Evolutionary conservation across 2,113 vertebrate genomes (phyloP), one percentile per base, ranked within the genome.

Genomic region (Indicator indicator): DNA sequence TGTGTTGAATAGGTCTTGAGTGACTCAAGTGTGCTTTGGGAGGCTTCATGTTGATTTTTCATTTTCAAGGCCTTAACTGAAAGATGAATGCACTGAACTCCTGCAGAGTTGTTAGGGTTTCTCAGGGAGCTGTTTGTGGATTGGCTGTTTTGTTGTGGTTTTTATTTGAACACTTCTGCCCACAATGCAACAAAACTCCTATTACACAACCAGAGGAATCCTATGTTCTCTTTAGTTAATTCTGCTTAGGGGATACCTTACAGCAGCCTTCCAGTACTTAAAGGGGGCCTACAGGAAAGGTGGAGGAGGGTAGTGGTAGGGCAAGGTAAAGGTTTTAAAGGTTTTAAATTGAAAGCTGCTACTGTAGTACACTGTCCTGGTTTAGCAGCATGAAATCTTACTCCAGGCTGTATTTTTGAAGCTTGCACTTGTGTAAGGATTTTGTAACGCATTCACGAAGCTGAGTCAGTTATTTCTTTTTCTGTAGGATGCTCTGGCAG

Each of bases 401-500:
- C 15, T 84, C 5, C 16, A 52, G 33, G 32, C 18, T 68, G 0
- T 24, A 26, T 52, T 67, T 83, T 16, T 67, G 59, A 58, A 76
- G 62, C 28, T 79, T 59, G 18, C 28, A 21, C n/a, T 60, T 9
- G 7, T 83, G 13, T 62, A 36, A 70, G 16, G 67, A n/a, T 81
- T 68, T 15, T 46, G 4, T 62, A 32, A 58, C 6, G 27, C 3
- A 1, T 30, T 87, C 2, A 0, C 65, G 36, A 17, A 90, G 83
- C 23, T 68, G 65, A 71, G 2, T 70, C 8, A 2, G 38, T 30
- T 21, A 9, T 42, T 14, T 23, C 16, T 69, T 42, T 70, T 75
- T 82, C 28, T 14, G 9, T 65, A 99, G 99, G 99, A 99, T 95
- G 98, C 98, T 69, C 95, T 99, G 38, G 98, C 98, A 94, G 98